Evolutionary conservation across 2,888 invertebrate genomes (phyloP).

Genomic region (Lasioglossum malachurum): DNA sequence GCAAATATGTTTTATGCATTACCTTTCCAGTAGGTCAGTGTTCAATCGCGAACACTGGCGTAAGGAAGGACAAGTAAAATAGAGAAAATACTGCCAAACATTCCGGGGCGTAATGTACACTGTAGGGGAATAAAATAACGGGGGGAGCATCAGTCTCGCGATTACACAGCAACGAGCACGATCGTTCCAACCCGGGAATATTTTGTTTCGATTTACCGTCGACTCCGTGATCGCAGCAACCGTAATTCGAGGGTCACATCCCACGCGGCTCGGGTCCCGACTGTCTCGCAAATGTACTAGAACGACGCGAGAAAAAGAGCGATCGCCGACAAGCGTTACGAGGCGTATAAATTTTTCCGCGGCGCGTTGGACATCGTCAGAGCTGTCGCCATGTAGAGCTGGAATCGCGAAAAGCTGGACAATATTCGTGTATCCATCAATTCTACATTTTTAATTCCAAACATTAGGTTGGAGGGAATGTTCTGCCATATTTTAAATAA

Average conservation of each 20-base stretch:
- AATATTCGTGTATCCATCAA: background rate
- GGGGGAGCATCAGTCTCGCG: background rate
- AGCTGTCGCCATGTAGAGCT: background rate
- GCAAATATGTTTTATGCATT: background rate
- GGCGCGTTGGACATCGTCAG: constrained; percentile 39
- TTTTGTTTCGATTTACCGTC: constrained; percentile 9
- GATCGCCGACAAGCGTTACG: constrained; percentile 51
- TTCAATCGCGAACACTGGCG: too few species aligned
- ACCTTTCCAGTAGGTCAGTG: background rate
- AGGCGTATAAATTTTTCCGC: constrained; percentile 57
- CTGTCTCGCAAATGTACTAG: constrained; percentile 25
- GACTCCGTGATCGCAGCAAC: background rate
- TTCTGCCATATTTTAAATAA: too few species aligned
- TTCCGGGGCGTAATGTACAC: background rate
- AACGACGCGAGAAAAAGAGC: constrained; percentile 28
- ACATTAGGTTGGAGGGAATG: background rate
- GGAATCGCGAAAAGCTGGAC: background rate
- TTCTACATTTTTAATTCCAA: background rate
- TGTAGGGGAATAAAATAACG: background rate
- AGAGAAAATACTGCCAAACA: background rate
- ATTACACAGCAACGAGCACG: background rate
- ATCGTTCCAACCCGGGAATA: background rate
- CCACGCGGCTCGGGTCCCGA: background rate
- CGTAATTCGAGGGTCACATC: background rate
- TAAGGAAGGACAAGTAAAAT: too few species aligned